Evolutionary conservation across 2,888 invertebrate genomes (phyloP).

Genomic region (Rhopalosiphum nymphaeae): DNA sequence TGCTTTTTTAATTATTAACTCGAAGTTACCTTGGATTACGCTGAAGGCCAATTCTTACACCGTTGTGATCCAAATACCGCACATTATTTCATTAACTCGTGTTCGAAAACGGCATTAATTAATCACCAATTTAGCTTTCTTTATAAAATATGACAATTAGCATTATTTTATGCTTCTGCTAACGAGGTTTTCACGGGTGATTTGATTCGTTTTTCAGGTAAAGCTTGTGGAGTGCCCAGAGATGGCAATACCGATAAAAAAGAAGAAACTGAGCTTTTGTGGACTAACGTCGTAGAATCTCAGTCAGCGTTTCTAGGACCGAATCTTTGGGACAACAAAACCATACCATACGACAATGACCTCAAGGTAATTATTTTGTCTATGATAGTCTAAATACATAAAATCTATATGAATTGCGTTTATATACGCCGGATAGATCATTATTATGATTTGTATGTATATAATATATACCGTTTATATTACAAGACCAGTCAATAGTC

Average conservation of each 20-base stretch:
- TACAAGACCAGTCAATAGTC: not conserved
- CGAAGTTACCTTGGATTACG: constrained; percentile 25
- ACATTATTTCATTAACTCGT: constrained; percentile 13
- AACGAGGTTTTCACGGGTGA: constrained; percentile 1
- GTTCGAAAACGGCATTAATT: constrained; percentile 20
- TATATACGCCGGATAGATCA: no score
- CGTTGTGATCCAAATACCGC: constrained; percentile 24
- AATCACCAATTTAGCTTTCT: not conserved
- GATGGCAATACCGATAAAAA: constrained; percentile 69
- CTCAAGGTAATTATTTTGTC: constrained; percentile 81
- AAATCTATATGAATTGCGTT: no score
- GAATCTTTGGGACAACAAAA: constrained; percentile 92
- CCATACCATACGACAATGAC: constrained; percentile 91
- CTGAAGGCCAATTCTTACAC: not conserved
- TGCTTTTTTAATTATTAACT: constrained; percentile 7
- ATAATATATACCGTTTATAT: not conserved
- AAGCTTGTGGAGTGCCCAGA: constrained; percentile 67
- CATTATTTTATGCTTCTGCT: not conserved
- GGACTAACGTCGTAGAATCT: constrained; percentile 89
- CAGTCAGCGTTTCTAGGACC: constrained; percentile 96
- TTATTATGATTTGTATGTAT: no score
- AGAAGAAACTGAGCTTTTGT: constrained; percentile 70
- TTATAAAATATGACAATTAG: not conserved
- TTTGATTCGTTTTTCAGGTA: constrained; percentile 68
- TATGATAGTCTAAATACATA: not conserved